Evolutionary conservation across 2,113 vertebrate genomes (phyloP), one percentile per base, ranked within the genome.

Genomic region (Ochotona princeps): DNA sequence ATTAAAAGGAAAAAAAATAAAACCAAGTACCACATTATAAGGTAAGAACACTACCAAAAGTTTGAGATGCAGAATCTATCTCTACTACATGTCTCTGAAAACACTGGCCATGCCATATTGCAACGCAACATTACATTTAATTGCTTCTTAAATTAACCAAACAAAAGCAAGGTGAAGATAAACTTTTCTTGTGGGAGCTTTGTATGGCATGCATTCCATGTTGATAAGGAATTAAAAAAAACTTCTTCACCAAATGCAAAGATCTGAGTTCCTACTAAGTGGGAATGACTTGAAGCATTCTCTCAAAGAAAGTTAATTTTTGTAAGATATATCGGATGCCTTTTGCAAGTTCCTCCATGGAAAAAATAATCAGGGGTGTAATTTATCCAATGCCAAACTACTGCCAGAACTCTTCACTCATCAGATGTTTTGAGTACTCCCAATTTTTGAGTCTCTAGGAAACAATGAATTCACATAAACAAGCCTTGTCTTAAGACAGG

Each of bases 281-380:
- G 88, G 49, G 7, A 73, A 81, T 61, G 69, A 32, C 47, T 86
- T 15, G 95, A 74, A 83, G 54, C 35, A 78, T 83, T 76, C 67
- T 76, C 12, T 96, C 28, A 66, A 57, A 61, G 3, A 61, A 89
- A 75, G 21, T 14, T 57, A n/a, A 89, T 67, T 44, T 80, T 81
- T 72, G 80, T 44, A 92, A 73, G 25, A 85, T 66, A 14, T 0
- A 73, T 20, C 21, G 20, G 13, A 63, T 83, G 17, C 5, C 2
- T 76, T 90, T 90, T 93, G 20, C 10, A 89, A 73, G 35, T 76
- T 66, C 28, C 83, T 57, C 28, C 66, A 12, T 67, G n/a, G 91
- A 91, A 90, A 69, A 79, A 92, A 78, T 72, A 85, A 88, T 54
- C 28, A n/a, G 9, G 11, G 82, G 3, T 69, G 0, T 81, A 89